Conservation (phyloP, 2,113 vertebrate genomes). For the Crocuta crocuta region DNA sequence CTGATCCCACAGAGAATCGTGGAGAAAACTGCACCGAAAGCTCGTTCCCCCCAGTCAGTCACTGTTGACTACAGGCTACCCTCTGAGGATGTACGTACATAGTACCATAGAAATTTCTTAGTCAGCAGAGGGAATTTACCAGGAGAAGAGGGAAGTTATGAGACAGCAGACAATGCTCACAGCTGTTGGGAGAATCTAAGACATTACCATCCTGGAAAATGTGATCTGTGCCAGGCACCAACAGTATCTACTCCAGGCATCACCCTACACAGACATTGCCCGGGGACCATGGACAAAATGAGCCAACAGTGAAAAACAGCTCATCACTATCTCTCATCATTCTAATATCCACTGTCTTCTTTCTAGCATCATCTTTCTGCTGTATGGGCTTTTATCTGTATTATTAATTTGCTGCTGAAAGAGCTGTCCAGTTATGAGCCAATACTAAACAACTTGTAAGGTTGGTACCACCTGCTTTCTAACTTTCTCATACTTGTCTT, state of each 20-base stretch:
- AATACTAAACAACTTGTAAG: neutral
- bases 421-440: neutral
- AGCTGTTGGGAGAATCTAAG: neutral
- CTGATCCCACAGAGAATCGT: neutral
- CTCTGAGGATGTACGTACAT: too few species aligned
- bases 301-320: neutral
- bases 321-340: neutral
- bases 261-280: neutral
- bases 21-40: neutral
- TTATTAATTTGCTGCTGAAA: neutral
- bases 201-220: neutral
- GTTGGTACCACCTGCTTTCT: neutral
- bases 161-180: neutral
- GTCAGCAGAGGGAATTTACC: neutral
- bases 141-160: neutral
- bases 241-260: neutral
- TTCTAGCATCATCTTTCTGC: neutral
- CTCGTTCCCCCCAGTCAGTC: rapidly evolving
- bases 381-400: neutral
- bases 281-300: neutral
- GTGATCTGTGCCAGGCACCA: neutral
- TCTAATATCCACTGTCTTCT: neutral
- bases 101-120: neutral
- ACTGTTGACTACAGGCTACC: neutral
- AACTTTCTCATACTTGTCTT: neutral